Conservation (phyloP, 1,140 invertebrate genomes). For the Drosophila mauritiana region DNA sequence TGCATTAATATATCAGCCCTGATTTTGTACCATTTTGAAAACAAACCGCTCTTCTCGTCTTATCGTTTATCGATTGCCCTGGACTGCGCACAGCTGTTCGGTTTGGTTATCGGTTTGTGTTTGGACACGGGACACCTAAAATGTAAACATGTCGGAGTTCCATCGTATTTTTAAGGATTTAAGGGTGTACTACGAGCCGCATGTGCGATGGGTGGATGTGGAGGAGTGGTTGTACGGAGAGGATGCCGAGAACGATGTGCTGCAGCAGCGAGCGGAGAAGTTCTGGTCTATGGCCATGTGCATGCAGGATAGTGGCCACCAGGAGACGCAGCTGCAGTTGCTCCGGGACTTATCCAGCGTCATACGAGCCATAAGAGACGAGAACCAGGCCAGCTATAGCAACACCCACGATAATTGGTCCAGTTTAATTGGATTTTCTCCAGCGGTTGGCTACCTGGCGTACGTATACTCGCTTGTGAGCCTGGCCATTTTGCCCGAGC, state of each 20-base stretch:
- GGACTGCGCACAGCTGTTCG: constrained; percentile 6
- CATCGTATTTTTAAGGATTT: constrained; percentile 55
- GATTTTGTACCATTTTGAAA: constrained; percentile 49
- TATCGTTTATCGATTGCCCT: constrained; percentile 17
- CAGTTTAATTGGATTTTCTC: constrained; percentile 48
- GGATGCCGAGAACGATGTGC: constrained; percentile 12
- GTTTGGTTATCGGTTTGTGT: constrained; percentile 5
- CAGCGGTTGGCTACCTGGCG: constrained; percentile 61
- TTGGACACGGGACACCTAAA: not conserved
- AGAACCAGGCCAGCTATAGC: constrained; percentile 49
- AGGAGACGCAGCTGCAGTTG: constrained; percentile 60
- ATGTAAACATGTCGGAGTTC: constrained; percentile 56
- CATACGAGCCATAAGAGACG: constrained; percentile 60
- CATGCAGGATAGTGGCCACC: constrained; percentile 18
- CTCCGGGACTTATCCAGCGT: constrained; percentile 63
- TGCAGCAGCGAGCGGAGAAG: not conserved
- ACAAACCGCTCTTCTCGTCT: constrained; percentile 26
- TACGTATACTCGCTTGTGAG: constrained; percentile 71
- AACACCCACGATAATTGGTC: constrained; percentile 76
- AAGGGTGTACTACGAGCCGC: constrained; percentile 29
- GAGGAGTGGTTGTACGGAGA: constrained; percentile 59
- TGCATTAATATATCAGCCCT: constrained; percentile 56
- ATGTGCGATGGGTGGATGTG: constrained; percentile 57
- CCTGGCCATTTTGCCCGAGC: constrained; percentile 38
- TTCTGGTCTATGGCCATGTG: constrained; percentile 60